Conservation (phyloP, 2,797 vertebrate species). For the Lepus townsendii region DNA sequence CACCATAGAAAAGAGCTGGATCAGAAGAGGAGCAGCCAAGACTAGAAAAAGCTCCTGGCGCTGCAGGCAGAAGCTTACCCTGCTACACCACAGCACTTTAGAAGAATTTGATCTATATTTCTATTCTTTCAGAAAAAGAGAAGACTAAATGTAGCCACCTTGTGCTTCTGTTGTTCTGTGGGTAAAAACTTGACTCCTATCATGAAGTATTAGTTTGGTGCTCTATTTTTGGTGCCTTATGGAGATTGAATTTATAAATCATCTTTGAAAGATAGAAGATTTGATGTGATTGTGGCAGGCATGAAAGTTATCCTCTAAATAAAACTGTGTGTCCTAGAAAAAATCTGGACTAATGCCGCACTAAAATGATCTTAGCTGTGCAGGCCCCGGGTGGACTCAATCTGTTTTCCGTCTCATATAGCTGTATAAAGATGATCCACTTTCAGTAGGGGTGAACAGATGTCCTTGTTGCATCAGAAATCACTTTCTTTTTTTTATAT, state of each 20-base stretch:
- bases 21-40: too few species aligned
- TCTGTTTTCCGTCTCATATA: background rate
- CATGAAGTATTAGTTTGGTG: constrained; percentile 14
- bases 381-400: background rate
- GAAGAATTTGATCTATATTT: constrained; percentile 34
- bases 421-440: background rate
- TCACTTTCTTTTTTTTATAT: background rate
- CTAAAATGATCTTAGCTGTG: constrained; percentile 76
- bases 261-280: constrained; percentile 62
- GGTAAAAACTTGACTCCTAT: background rate
- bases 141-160: background rate
- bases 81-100: background rate
- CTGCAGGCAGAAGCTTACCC: too few species aligned
- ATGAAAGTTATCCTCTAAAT: constrained; percentile 69
- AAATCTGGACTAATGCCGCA: constrained; percentile 71
- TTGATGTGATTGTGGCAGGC: constrained; percentile 60
- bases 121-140: background rate
- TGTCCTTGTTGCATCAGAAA: constrained; percentile 63
- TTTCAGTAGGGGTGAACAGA: constrained; percentile 44
- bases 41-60: too few species aligned
- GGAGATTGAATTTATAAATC: constrained; percentile 73
- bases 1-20: too few species aligned
- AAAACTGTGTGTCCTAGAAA: constrained; percentile 75
- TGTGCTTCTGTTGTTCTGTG: background rate
- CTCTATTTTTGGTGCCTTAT: constrained; percentile 42